Conservation (phyloP, 1,140 invertebrate genomes). For the Trichonephila clavata region DNA sequence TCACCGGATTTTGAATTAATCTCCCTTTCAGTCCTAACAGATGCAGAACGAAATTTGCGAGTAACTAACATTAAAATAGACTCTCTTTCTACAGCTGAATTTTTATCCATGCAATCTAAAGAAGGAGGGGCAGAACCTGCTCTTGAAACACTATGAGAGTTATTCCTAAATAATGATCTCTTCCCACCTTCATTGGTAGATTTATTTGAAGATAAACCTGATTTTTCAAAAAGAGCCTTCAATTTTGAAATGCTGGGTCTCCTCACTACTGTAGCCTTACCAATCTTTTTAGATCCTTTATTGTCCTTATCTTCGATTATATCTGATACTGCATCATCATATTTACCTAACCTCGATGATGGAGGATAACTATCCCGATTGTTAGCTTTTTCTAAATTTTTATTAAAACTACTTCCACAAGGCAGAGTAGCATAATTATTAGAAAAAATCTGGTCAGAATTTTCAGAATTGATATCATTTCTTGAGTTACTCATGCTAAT, state of each 20-base stretch:
- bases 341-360: not conserved
- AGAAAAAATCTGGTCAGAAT: not conserved
- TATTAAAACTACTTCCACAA: not conserved
- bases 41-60: slow-evolving; percentile 72
- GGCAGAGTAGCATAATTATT: slow-evolving; percentile 26
- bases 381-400: not conserved
- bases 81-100: slow-evolving; percentile 44
- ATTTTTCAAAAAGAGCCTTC: slow-evolving; percentile 82
- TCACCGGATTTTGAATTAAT: slow-evolving; percentile 10
- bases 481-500: not conserved
- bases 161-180: slow-evolving; percentile 55
- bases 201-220: slow-evolving; percentile 38
- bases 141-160: slow-evolving; percentile 69
- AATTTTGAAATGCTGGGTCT: slow-evolving; percentile 82
- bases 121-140: slow-evolving; percentile 73
- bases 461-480: not conserved
- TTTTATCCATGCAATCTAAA: slow-evolving; percentile 67
- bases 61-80: slow-evolving; percentile 64
- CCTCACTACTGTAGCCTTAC: slow-evolving; percentile 79
- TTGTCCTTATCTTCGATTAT: not conserved
- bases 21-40: slow-evolving; percentile 57
- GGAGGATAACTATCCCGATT: slow-evolving; percentile 65
- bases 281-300: slow-evolving; percentile 29
- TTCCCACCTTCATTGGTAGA: slow-evolving; percentile 24
- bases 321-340: not conserved